Base-by-base conservation (phyloP, 2,888 invertebrate genomes). In the Leptinotarsa peninsularis region DNA sequence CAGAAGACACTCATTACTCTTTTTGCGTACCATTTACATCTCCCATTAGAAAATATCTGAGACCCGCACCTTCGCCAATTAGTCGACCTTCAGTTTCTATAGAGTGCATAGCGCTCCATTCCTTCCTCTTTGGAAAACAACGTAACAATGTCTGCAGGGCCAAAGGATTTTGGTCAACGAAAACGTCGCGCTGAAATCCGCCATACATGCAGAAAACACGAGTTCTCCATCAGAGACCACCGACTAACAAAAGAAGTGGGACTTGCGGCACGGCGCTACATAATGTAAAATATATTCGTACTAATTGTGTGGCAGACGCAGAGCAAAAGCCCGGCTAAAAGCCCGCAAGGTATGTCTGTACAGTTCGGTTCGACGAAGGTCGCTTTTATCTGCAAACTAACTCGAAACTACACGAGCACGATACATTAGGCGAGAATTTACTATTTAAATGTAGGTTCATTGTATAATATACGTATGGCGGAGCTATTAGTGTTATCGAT, bases 221-320 rank as follows among this genome's bases (percentile, higher is more conserved):
- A 76, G 82, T 82, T 84, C 83, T 84, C 84, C 84, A 84, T 84
- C 84, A 84, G 79, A 78, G 80, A 79, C 78, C 79, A 73, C 79
- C 74, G 67, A 74, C 76, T 78, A 49, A 77, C 76, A 77, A 72
- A 74, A 80, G 82, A 81, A 80, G 74, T 78, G 81, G 80, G 78
- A 80, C 77, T 78, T 75, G 78, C 71, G 76, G 78, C 82, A 79
- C 79, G 18, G 63, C 3, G 63, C 63, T 63, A 77, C 79, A 81
- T 81, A 82, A 81, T 79, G 80, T 79, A 80, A 82, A 82, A 79
- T 80, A 81, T 80, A 80, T 77, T 76, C 69, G 72, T 71, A 76
- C 79, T 77, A 79, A 80, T 79, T 77, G 76, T 71, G 66, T 43
- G 27, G 63, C 63, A 63, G 63, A 63, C 43, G 63, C 63, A 63